Conservation (phyloP, 64 coral and sea anemone genomes). For the Catalaphyllia jardinei region DNA sequence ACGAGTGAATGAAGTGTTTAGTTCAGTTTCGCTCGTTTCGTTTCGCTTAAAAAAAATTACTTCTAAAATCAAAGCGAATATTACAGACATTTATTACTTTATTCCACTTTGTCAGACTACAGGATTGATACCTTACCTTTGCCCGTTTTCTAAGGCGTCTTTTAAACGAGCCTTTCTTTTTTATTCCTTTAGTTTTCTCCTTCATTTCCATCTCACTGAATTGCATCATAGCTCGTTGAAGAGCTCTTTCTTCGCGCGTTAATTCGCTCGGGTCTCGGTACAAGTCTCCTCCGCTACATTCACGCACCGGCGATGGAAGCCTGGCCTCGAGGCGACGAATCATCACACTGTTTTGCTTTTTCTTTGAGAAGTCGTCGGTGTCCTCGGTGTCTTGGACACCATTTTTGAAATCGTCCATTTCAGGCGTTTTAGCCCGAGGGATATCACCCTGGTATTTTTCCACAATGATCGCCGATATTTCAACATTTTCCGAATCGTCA, state of each 20-base stretch:
- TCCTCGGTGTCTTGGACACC: neutral
- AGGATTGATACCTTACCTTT: constrained; percentile 32
- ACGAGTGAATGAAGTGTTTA: no score
- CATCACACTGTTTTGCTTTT: constrained; percentile 30
- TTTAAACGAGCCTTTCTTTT: constrained; percentile 48
- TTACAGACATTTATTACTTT: neutral
- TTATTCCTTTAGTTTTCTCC: constrained; percentile 55
- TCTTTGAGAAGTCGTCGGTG: neutral
- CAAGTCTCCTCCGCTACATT: constrained; percentile 64
- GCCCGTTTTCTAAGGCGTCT: constrained; percentile 51
- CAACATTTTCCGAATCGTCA: neutral
- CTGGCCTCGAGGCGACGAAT: constrained; percentile 55
- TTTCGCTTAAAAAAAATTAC: no score
- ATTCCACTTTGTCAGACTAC: neutral
- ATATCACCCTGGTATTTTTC: neutral
- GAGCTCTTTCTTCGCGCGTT: constrained; percentile 94
- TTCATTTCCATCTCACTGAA: constrained; percentile 98
- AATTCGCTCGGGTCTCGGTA: constrained; percentile 92
- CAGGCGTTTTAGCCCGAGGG: neutral
- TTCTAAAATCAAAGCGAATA: no score
- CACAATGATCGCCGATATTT: neutral
- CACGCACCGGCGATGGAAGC: constrained; percentile 84
- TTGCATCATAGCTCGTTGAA: constrained; percentile 94
- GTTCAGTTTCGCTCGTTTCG: no score
- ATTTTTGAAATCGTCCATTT: neutral